Base-by-base conservation (phyloP, 2,797 vertebrate species). In the Poecilia wingei region DNA sequence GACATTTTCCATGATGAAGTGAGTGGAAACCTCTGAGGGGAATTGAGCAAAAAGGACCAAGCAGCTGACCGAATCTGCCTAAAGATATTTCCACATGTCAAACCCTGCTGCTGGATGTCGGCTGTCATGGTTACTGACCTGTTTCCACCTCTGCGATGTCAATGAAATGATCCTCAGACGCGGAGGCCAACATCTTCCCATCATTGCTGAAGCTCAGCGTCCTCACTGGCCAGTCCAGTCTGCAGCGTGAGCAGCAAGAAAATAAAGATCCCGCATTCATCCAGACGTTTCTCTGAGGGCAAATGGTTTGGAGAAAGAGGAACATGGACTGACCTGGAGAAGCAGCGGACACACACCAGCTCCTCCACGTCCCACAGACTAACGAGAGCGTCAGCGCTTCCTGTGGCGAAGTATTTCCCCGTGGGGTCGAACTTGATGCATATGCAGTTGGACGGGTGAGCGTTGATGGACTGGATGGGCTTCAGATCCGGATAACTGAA, bases 371-470 rank as follows among this genome's bases (percentile, higher is more conserved):
- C 95, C 98, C 98, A 99, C 79, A 99, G 96, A 87, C 98, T 99
- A 85, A 99, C 98, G 43, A 99, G 92, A 0, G 98, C 98, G 0
- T 99, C 98, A 0, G 98, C 98, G 25, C 98, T 99, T 86, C 98
- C 98, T 0, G 97, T 99, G 81, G 98, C 98, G 68, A 99, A 99
- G 92, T 99, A 98, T 82, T 98, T 99, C 46, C 98, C 98, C 0
- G 94, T 99, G 75, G 98, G 98, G 87, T 99, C 98, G 0, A 99
- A 99, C 94, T 99, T 98, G 93, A 99, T 99, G 80, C 98, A 99
- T 95, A 99, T 99, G 92, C 98, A 99, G 94, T 99, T 99, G 76
- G 98, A 99, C 6, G 98, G 98, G 77, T 99, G 98, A 39, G 98
- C 98, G 0, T 99, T 99, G 94, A 99, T 99, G 75, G 98, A 99